A percentile compares a stretch with the other conserved stretches of the same genome.
Evolutionary conservation across 2,113 vertebrate genomes (phyloP).

Genomic region (Fregetta grallaria): DNA sequence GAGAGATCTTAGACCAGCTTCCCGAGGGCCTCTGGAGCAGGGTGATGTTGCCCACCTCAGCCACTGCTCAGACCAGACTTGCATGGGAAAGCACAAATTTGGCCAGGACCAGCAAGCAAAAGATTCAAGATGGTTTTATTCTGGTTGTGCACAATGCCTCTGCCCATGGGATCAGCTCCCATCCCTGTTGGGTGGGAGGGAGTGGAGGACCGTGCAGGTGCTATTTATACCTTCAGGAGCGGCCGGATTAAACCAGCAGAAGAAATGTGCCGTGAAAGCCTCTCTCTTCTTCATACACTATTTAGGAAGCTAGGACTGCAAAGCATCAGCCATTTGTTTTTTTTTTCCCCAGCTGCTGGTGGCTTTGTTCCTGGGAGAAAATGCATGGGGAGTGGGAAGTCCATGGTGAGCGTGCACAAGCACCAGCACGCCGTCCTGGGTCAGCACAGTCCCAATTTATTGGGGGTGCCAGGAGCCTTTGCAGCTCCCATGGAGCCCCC

Average conservation of each 20-base stretch:
- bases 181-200: not conserved
- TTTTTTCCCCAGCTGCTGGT: not conserved
- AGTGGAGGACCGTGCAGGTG: not conserved
- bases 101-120: not conserved
- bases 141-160: too few relatives aligned
- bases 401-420: not conserved
- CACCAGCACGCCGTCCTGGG: fast-evolving
- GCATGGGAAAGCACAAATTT: not conserved
- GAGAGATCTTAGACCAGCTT: not conserved
- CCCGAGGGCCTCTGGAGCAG: not conserved
- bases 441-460: not conserved
- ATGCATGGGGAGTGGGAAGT: not conserved
- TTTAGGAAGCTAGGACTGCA: not conserved
- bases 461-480: not conserved
- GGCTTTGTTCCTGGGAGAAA: not conserved
- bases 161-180: not conserved
- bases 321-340: not conserved
- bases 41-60: not conserved
- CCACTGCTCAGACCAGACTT: fast-evolving
- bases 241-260: not conserved
- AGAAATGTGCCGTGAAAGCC: not conserved
- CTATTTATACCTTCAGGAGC: not conserved
- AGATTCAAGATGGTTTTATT: not conserved
- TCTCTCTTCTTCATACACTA: not conserved
- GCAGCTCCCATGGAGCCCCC: not conserved